These are phyloP conservation scores for Sinocyclocheilus grahami DNA, from an alignment of 2,113 vertebrate genomes.

Conservation along the genomic window DNA sequence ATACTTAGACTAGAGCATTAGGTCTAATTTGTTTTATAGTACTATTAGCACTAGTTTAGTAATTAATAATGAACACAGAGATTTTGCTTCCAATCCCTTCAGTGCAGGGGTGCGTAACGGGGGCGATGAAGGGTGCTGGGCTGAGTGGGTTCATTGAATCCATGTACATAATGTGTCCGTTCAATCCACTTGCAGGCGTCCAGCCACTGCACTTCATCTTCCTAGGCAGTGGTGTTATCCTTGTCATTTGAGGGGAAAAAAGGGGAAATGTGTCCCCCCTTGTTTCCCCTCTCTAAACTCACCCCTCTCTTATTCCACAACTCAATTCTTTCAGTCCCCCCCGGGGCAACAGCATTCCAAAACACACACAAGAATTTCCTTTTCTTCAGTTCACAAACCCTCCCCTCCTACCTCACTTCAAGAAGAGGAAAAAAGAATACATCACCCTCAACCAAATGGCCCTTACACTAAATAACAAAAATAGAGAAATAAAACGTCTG, in stretches of 20 bases:
- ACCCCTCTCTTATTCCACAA: slow-evolving; percentile 68
- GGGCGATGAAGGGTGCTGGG: background rate
- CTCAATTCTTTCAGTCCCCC: slow-evolving; percentile 75
- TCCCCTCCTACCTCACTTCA: slow-evolving; percentile 47
- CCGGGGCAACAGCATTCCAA: slow-evolving; percentile 83
- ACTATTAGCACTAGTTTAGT: background rate
- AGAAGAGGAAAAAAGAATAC: slow-evolving; percentile 44
- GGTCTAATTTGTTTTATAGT: background rate
- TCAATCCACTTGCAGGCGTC: slow-evolving; percentile 27
- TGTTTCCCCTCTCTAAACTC: slow-evolving; percentile 70
- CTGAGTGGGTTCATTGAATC: slow-evolving; percentile 18
- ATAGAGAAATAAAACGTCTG: slow-evolving; percentile 4
- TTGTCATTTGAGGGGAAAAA: slow-evolving; percentile 68
- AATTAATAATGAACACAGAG: background rate
- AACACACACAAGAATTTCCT: slow-evolving; percentile 81
- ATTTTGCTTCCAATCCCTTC: background rate
- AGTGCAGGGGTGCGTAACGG: background rate
- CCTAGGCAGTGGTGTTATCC: slow-evolving; percentile 54
- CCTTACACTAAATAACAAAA: slow-evolving; percentile 25
- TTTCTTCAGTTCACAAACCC: slow-evolving; percentile 76
- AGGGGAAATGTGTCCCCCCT: slow-evolving; percentile 73
- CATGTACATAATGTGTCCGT: slow-evolving; percentile 22
- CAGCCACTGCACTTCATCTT: slow-evolving; percentile 38
- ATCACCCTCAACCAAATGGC: slow-evolving; percentile 17
- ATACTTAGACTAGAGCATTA: background rate